Evolutionary conservation across 2,797 vertebrate genomes (phyloP).

Genomic region (Sylvia borin): DNA sequence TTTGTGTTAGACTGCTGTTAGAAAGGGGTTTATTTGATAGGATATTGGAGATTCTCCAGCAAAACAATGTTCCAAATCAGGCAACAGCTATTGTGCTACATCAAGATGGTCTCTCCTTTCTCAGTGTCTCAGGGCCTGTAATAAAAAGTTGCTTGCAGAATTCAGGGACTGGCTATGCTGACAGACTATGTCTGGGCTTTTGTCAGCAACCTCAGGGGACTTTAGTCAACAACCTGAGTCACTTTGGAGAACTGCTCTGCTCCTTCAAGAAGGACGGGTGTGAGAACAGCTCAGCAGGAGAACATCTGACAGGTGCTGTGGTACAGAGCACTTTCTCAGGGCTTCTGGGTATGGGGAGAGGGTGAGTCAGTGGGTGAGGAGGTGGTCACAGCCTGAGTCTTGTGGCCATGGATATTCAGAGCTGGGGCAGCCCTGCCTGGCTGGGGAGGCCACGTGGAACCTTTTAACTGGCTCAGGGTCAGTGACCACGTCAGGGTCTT

Average conservation of each 20-base stretch:
- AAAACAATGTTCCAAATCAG: not conserved
- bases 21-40: conserved; percentile 7
- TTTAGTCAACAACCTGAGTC: conserved; percentile 7
- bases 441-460: not conserved
- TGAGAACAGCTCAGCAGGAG: not conserved
- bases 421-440: not conserved
- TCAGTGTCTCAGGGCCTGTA: not conserved
- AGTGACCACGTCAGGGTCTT: fast-evolving
- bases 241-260: not conserved
- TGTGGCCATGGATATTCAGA: fast-evolving
- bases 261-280: not conserved
- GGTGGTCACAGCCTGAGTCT: fast-evolving
- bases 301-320: not conserved
- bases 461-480: not conserved
- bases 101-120: not conserved
- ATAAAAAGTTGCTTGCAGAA: not conserved
- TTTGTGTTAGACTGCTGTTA: not conserved
- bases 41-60: conserved; percentile 14
- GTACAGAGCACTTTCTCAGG: not conserved
- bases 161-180: not conserved
- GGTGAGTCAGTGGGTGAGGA: not conserved
- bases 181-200: not conserved
- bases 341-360: not conserved
- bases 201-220: conserved; percentile 10
- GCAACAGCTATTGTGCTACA: not conserved